These are phyloP conservation scores for Lamellibrachia satsuma DNA, from an alignment of 2,888 invertebrate genomes.

Conservation along the genomic window DNA sequence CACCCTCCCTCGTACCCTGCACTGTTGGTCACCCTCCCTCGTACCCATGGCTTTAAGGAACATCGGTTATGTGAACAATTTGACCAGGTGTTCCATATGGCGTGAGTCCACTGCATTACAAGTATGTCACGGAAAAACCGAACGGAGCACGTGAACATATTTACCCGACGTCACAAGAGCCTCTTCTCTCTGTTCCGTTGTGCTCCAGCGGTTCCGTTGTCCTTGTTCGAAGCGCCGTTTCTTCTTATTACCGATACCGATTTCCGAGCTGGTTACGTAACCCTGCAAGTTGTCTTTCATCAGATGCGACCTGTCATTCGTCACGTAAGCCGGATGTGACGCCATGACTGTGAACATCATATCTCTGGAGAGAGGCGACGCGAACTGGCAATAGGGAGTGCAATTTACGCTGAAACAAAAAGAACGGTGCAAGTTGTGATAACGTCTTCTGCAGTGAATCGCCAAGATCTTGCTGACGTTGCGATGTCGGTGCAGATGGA, in stretches of 20 bases:
- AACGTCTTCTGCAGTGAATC: neutral
- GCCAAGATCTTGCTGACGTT: neutral
- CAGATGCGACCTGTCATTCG: neutral
- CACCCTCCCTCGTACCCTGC: too few relatives aligned
- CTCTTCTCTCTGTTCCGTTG: neutral
- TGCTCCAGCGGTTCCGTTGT: neutral
- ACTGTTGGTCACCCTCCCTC: too few relatives aligned
- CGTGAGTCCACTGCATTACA: too few relatives aligned
- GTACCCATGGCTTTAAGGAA: too few relatives aligned
- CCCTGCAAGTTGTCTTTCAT: neutral
- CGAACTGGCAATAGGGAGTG: neutral
- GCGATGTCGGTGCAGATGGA: neutral
- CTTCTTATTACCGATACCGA: neutral
- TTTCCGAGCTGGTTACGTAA: neutral
- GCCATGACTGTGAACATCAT: neutral
- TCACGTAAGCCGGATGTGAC: neutral
- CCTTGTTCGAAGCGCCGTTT: neutral
- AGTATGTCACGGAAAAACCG: neutral
- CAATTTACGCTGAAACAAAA: conserved; percentile 5
- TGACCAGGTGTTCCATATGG: too few relatives aligned
- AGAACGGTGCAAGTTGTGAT: neutral
- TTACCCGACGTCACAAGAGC: neutral
- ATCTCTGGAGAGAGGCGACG: neutral
- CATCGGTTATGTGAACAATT: too few relatives aligned
- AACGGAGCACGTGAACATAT: neutral